Percentiles rank a stretch among this genome's conserved stretches.
Evolutionary conservation across 2,113 vertebrate species (phyloP).

Genomic region (Ammodytes dubius): DNA sequence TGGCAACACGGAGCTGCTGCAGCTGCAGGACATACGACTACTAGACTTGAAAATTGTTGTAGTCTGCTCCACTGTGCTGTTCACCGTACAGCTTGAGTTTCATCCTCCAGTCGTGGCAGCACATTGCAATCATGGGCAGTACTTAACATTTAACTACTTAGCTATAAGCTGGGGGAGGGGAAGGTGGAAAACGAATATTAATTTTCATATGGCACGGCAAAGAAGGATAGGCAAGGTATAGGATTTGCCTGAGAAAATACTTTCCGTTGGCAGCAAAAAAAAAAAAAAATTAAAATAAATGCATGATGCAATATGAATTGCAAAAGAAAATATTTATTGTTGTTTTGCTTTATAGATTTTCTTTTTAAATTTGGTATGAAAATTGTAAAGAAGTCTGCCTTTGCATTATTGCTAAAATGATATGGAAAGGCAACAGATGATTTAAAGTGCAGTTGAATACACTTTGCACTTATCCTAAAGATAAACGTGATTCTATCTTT

Average conservation of each 20-base stretch:
- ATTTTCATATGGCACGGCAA: constrained; percentile 40
- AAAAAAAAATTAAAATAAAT: too few relatives aligned
- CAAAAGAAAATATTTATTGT: neutral
- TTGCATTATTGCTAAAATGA: neutral
- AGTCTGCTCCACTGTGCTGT: constrained; percentile 37
- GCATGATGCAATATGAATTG: neutral
- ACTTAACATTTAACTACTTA: constrained; percentile 69
- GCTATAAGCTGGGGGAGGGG: constrained; percentile 69
- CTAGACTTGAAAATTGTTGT: constrained; percentile 53
- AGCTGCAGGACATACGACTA: constrained; percentile 44
- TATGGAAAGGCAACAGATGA: constrained; percentile 5
- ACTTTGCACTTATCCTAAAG: neutral
- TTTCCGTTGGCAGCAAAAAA: constrained; percentile 1
- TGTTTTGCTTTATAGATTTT: constrained; percentile 10
- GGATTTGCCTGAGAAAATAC: neutral
- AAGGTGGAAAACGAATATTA: constrained; percentile 40
- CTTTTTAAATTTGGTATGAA: neutral
- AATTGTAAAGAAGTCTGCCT: neutral
- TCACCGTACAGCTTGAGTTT: constrained; percentile 24
- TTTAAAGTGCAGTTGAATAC: neutral
- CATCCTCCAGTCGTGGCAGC: constrained; percentile 28
- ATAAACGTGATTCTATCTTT: constrained; percentile 1
- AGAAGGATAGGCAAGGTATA: constrained; percentile 1
- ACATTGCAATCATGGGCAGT: constrained; percentile 56
- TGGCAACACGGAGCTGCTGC: constrained; percentile 33